Percentiles rank a stretch among this genome's conserved stretches.
These are phyloP conservation scores for Calidris pygmaea DNA, from an alignment of 2,113 vertebrate species.

Conservation along the genomic window DNA sequence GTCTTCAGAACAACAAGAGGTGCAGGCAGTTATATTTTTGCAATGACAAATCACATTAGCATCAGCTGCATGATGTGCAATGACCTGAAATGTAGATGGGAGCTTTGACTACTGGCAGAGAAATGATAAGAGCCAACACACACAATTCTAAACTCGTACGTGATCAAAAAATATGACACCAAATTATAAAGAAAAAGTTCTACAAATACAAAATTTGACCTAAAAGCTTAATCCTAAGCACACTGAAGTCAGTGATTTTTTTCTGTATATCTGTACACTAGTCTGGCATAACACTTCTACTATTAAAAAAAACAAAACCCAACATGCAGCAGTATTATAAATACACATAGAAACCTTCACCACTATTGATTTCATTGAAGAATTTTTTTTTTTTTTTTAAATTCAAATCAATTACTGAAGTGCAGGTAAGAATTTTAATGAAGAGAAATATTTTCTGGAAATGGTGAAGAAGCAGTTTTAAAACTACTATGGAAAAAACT, in stretches of 20 bases:
- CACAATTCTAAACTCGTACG: background rate
- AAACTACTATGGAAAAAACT: background rate
- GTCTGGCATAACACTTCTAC: background rate
- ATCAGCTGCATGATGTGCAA: slow-evolving; percentile 63
- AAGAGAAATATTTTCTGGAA: background rate
- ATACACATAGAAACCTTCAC: background rate
- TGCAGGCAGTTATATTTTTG: slow-evolving; percentile 18
- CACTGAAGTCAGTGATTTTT: background rate
- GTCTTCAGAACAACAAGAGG: slow-evolving; percentile 14
- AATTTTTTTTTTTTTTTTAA: no score
- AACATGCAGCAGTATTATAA: background rate
- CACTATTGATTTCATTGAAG: background rate
- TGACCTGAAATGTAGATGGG: background rate
- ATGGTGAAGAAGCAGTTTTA: background rate
- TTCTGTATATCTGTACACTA: background rate
- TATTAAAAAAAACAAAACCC: background rate
- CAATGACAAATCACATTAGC: slow-evolving; percentile 34
- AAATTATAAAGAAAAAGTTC: background rate
- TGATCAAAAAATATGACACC: background rate
- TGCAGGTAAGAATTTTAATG: background rate
- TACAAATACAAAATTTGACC: background rate
- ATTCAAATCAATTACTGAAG: background rate
- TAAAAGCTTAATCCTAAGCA: background rate
- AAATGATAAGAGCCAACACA: background rate
- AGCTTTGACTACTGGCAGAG: background rate